A percentile compares a stretch with the other conserved stretches of the same genome.
Evolutionary conservation across 2,113 vertebrate genomes (phyloP).

Genomic region (Glaucidium brasilianum): DNA sequence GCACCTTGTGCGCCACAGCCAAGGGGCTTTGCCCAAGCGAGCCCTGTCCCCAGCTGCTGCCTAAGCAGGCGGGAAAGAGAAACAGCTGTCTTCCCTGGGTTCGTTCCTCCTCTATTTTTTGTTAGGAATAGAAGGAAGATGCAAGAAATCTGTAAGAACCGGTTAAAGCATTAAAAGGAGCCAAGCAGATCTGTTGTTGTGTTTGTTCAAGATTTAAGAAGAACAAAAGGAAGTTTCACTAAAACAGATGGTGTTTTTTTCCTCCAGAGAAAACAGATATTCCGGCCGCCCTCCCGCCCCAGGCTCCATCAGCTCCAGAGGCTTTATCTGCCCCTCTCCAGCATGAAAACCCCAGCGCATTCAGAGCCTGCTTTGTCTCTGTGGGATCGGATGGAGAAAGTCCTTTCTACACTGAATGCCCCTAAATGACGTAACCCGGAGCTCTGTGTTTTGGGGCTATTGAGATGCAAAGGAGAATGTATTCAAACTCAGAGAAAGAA

Average conservation of each 20-base stretch:
- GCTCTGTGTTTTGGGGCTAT: not conserved
- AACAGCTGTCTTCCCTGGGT: not conserved
- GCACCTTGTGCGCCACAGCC: not conserved
- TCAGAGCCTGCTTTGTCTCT: not conserved
- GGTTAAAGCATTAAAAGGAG: not conserved
- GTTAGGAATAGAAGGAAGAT: not conserved
- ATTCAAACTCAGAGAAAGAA: not conserved
- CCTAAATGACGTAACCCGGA: not conserved
- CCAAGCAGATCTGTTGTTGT: not conserved
- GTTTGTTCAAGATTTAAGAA: not conserved
- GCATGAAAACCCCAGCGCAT: not conserved
- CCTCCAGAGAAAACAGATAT: not conserved
- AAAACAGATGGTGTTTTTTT: not conserved
- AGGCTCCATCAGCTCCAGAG: not conserved
- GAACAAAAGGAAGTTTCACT: not conserved
- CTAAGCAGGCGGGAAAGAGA: rapidly evolving
- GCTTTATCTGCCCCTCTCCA: not conserved
- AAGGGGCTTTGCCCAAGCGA: not conserved
- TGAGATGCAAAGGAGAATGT: slow-evolving; percentile 26
- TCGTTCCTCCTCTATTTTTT: not conserved
- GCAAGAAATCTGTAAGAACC: not conserved
- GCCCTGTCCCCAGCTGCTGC: not conserved
- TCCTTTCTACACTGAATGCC: not conserved
- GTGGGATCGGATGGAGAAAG: not conserved
- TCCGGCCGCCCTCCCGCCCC: not conserved